Base-by-base conservation (phyloP, 2,113 vertebrate species). In the Thamnaconus septentrionalis region DNA sequence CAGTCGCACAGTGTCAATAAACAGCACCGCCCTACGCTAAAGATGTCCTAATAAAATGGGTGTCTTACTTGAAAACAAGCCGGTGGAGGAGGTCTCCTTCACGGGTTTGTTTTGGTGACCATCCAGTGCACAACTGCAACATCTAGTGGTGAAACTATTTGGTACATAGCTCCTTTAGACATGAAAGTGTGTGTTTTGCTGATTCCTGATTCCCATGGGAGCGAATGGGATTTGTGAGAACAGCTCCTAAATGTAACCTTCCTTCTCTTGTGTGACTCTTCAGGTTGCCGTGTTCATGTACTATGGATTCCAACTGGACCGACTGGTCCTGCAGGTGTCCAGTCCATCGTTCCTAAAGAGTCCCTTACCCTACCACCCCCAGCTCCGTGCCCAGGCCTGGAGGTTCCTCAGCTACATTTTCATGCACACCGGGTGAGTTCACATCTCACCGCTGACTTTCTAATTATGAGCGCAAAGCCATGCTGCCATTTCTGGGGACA, bases 371-470 rank as follows among this genome's bases (percentile, higher is more conserved):
- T 99, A 99, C 75, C 96, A 98, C 65, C 97, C 97, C 3, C 95
- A 94, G 88, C 93, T 96, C 46, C 93, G 97, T 48, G 92, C 90
- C 0, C 96, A 99, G 86, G 94, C 93, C 58, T 99, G 97, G 96
- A 92, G 97, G 65, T 99, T 94, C 87, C 90, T 99, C 87, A 99
- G 94, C 54, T 99, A 99, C 88, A 92, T 95, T 85, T 97, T 98
- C 92, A 95, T 98, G 96, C 97, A 99, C 11, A 94, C 96, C 2
- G 97, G 97, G 97, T 99, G 84, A 95, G 96, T 93, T 61, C 11
- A 42, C 52, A 53, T 66, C 18, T 8, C 3, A 0, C 9, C 11
- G 2, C 1, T 49, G 46, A 5, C 47, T 64, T 62, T 75, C 18
- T 52, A 46, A 53, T 60, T 42, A 55, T 42, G 4, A 50, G n/a